Base-by-base conservation (phyloP, 2,797 vertebrate genomes). In the Hydrolagus colliei region DNA sequence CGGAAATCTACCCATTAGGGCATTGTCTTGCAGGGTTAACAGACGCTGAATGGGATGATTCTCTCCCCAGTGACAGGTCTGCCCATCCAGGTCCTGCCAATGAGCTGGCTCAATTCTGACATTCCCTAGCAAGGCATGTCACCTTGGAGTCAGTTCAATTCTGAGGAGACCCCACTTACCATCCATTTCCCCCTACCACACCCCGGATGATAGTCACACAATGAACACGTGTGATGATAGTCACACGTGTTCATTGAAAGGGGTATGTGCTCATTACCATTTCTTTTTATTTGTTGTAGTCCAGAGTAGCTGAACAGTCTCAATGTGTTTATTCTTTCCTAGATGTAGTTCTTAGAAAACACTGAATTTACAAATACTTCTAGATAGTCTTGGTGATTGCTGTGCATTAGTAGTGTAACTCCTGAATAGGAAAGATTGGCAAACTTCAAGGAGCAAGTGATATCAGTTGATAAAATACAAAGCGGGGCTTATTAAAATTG, bases 381-480 rank as follows among this genome's bases (percentile, higher is more conserved):
- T 5, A 84, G 71, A 71, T 84, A 68, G 65, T 84, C 68, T 5
- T 68, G 3, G 63, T 65, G 63, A 71, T 20, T 84, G 41, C 32
- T 67, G 32, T 84, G 32, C 32, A 84, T 16, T 84, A 63, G 4
- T 5, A 20, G 79, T 84, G 67, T 84, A 84, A 71, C 41, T 27
- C 35, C 16, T 84, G 65, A 84, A 41, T 84, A 71, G 67, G 65
- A 84, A 84, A 84, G 65, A 32, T 18, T 71, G 65, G 65, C 65
- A 67, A 35, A 27, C 63, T 75, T 52, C 73, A 75, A n/a, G 35
- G 10, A 67, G 67, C 78, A n/a, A 65, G 62, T 65, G 35, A 67
- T 65, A 32, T 68, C 27, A 68, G 65, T 67, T 84, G 32, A 84
- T 11, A 18, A 71, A 84, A 71, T 71, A 82, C 79, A 84, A 35